Evolutionary conservation across 2,797 vertebrate genomes (phyloP).

Genomic region (Emys orbicularis): DNA sequence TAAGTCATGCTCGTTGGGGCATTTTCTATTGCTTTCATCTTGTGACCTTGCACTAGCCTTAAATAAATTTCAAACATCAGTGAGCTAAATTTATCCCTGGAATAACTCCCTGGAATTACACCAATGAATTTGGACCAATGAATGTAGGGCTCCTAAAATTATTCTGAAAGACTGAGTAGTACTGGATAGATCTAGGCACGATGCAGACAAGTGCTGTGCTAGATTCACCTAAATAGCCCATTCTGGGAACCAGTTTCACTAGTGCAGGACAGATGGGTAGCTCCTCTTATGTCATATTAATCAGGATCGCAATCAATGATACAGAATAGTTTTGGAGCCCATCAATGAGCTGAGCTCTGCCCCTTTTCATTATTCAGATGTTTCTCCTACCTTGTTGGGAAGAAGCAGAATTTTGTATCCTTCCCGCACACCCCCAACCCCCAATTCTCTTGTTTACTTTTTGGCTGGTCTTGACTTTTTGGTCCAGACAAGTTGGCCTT

Average conservation of each 20-base stretch:
- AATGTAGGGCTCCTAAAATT: background rate
- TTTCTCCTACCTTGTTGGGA: rapidly evolving
- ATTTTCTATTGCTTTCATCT: background rate
- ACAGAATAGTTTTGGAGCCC: background rate
- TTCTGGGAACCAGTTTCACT: background rate
- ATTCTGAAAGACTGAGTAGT: background rate
- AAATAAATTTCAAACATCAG: background rate
- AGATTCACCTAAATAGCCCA: background rate
- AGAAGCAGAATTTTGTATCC: background rate
- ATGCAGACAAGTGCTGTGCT: rapidly evolving
- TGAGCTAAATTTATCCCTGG: background rate
- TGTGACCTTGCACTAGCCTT: rapidly evolving
- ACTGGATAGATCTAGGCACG: background rate
- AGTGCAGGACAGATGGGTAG: background rate
- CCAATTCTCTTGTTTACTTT: background rate
- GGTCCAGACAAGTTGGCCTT: background rate
- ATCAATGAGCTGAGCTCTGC: background rate
- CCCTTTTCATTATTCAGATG: background rate
- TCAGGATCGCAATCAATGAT: background rate
- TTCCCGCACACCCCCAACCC: no score
- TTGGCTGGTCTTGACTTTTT: background rate
- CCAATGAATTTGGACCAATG: background rate
- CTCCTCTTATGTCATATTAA: background rate
- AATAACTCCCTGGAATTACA: rapidly evolving
- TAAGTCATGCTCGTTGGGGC: background rate